Base-by-base conservation (phyloP, 2,797 vertebrate genomes). In the Pseudochaenichthys georgianus region DNA sequence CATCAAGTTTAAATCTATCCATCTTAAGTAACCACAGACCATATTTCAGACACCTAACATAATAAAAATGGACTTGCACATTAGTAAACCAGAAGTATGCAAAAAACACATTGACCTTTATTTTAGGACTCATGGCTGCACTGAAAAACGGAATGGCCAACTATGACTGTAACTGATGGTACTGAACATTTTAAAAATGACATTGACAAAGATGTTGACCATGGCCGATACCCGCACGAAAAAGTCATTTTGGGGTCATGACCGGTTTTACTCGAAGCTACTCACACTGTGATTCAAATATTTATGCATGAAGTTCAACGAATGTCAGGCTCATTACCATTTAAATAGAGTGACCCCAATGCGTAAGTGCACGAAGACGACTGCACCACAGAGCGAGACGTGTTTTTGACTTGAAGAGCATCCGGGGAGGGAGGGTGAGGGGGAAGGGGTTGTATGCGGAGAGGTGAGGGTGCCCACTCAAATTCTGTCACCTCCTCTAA, bases 401-500 rank as follows among this genome's bases (percentile, higher is more conserved):
- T 86, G 85, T 89, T 90, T 85, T 81, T 41, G 78, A 80, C 71
- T 72, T 45, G 66, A 82, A 73, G 67, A 88, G 83, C 87, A 84
- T 87, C 87, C 67, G 65, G 81, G 64, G 41, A 53, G 61, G 59
- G 50, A 28, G 64, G 64, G 53, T 45, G 64, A 50, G 23, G 17
- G 17, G 19, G 9, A 38, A 42, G 58, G 75, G 55, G 61, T 21
- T 54, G 74, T 64, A 23, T 75, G 64, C 70, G 64, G 65, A 77
- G 86, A 81, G 86, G 85, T 83, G 88, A 89, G 87, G 89, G 88
- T 86, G 84, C 90, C 90, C 87, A 93, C 92, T 92, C 90, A 91
- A 91, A 92, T 85, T 86, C 89, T 93, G 86, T 91, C 91, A 92
- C 88, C 89, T 86, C 87, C 82, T 81, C 79, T 84, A 78, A 89